A percentile compares a stretch with the other conserved stretches of the same genome.
Evolutionary conservation across 2,888 invertebrate genomes (phyloP).

Genomic region (Xestoiulus laeticollis): DNA sequence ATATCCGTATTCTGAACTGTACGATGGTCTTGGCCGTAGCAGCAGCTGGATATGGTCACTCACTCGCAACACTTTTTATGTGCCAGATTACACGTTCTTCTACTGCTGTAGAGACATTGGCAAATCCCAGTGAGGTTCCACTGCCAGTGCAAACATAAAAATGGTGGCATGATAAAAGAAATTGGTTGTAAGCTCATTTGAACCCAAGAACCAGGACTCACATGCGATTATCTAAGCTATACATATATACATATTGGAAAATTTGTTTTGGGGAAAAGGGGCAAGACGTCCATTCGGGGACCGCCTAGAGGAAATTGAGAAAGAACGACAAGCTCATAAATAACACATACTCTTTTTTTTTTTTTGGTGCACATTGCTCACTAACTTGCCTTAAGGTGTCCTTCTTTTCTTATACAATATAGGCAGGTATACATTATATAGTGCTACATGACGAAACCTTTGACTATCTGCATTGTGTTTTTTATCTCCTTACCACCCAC

Average conservation of each 20-base stretch:
- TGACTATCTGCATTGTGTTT: neutral
- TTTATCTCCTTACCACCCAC: too few relatives aligned
- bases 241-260: conserved; percentile 37
- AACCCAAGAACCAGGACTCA: neutral
- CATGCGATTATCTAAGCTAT: conserved; percentile 2
- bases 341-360: neutral
- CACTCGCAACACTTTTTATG: conserved; percentile 34
- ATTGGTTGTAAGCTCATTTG: conserved; percentile 37
- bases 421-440: too few relatives aligned
- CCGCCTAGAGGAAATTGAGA: conserved; percentile 28
- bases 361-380: neutral
- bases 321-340: neutral
- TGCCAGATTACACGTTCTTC: conserved; percentile 28
- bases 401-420: too few relatives aligned
- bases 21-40: conserved; percentile 4
- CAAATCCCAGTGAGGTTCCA: conserved; percentile 15
- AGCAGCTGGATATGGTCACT: conserved; percentile 29
- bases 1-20: conserved; percentile 28
- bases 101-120: conserved; percentile 17
- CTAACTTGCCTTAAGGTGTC: neutral
- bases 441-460: neutral
- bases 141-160: conserved; percentile 16
- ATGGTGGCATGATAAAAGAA: conserved; percentile 29
- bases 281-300: conserved; percentile 27
- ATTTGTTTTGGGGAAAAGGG: conserved; percentile 21